These are phyloP conservation scores for Bungarus multicinctus DNA, from an alignment of 2,113 vertebrate species.

Conservation along the genomic window DNA sequence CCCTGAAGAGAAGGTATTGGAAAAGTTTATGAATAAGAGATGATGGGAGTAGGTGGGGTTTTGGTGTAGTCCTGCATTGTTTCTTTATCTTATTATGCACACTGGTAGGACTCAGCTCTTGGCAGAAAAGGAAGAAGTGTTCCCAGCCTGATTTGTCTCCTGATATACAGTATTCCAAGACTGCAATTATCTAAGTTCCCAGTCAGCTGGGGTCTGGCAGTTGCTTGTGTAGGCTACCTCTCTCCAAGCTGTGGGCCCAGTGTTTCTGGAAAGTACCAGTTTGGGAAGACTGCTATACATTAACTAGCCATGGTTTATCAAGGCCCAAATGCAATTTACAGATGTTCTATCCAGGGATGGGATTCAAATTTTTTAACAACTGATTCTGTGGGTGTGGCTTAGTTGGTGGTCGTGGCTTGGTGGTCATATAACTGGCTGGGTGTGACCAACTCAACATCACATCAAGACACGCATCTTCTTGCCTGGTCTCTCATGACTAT, in stretches of 20 bases:
- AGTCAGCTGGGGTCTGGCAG: neutral
- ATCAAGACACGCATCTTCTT: too few species aligned
- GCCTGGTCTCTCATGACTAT: too few species aligned
- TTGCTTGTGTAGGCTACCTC: neutral
- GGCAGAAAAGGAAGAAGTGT: neutral
- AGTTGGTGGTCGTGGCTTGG: too few species aligned
- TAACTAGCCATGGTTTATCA: neutral
- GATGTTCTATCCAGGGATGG: too few species aligned
- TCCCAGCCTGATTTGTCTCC: neutral
- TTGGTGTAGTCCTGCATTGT: neutral
- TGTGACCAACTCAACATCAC: too few species aligned
- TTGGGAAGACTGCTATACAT: neutral
- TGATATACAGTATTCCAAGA: neutral
- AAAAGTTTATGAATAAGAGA: neutral
- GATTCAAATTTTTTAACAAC: too few species aligned
- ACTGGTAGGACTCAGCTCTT: neutral
- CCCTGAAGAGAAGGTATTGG: neutral
- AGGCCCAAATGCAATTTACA: neutral
- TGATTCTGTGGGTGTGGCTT: too few species aligned
- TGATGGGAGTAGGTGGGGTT: neutral
- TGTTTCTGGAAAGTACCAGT: neutral
- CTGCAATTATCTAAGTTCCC: neutral
- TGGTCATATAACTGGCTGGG: too few species aligned
- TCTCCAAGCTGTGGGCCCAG: neutral
- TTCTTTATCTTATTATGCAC: neutral